phyloP scores from a whole-genome alignment of 2,888 invertebrate genomes.

The Seira musarum region DNA sequence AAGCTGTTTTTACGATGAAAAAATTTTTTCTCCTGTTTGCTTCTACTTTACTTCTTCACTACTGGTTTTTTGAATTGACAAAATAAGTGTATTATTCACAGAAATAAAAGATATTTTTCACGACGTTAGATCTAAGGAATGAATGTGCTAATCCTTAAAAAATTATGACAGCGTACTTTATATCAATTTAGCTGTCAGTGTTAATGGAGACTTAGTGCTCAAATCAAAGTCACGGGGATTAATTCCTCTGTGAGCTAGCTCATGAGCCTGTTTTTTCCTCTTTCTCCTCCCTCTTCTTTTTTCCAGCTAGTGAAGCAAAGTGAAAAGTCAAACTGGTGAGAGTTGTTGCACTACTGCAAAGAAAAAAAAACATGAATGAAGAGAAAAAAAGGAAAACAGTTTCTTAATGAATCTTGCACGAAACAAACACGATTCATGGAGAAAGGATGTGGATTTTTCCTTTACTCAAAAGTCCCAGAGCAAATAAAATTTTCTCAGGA shows the following conservation, averaged over 20 bases:
- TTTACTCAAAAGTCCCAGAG: too few species aligned
- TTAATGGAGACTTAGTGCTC: slow-evolving; percentile 70
- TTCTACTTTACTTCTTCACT: too few species aligned
- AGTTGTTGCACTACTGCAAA: slow-evolving; percentile 53
- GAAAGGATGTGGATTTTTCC: too few species aligned
- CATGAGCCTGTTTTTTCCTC: slow-evolving; percentile 5
- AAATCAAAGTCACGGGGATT: slow-evolving; percentile 70
- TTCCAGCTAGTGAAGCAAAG: slow-evolving; percentile 30
- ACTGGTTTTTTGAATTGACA: not conserved
- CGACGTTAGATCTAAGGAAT: not conserved
- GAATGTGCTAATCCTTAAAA: slow-evolving; percentile 69
- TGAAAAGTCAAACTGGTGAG: slow-evolving; percentile 68
- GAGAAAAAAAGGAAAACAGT: not conserved
- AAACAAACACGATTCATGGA: not conserved
- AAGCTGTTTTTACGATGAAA: slow-evolving; percentile 2
- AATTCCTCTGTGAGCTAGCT: slow-evolving; percentile 62
- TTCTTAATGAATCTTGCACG: slow-evolving; percentile 38
- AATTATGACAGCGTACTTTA: slow-evolving; percentile 70
- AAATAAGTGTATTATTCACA: slow-evolving; percentile 9
- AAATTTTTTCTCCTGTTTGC: too few species aligned
- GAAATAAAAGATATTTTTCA: not conserved
- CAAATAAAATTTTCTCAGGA: too few species aligned
- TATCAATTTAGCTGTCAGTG: slow-evolving; percentile 70
- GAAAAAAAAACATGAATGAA: not conserved
- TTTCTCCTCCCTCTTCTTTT: slow-evolving; percentile 23